These are phyloP conservation scores for Xiphorhynchus elegans DNA, from an alignment of 2,113 vertebrate species.

Conservation along the genomic window DNA sequence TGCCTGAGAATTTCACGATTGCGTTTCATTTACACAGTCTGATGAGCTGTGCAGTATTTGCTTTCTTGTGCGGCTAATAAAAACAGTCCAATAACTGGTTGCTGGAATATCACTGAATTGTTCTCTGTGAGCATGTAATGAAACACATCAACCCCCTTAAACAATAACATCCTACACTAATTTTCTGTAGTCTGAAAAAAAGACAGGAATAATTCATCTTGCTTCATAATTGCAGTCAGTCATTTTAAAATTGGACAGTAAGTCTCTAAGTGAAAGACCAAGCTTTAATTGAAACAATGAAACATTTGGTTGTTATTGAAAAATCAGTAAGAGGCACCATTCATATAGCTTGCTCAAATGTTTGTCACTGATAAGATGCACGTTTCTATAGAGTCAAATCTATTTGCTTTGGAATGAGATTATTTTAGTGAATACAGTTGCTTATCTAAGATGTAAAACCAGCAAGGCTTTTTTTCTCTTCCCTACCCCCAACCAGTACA, in stretches of 20 bases:
- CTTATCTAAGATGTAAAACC: slow-evolving; percentile 29
- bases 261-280: slow-evolving; percentile 19
- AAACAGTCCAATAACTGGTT: slow-evolving; percentile 16
- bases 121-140: background rate
- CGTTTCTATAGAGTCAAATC: slow-evolving; percentile 34
- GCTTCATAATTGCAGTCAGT: slow-evolving; percentile 24
- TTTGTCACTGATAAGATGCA: slow-evolving; percentile 28
- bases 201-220: slow-evolving; percentile 5
- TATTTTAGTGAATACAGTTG: slow-evolving; percentile 31
- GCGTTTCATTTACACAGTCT: slow-evolving; percentile 33
- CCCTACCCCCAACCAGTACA: background rate
- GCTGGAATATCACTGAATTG: background rate
- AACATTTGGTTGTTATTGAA: slow-evolving; percentile 29
- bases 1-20: slow-evolving; percentile 29
- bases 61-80: slow-evolving; percentile 26
- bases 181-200: slow-evolving; percentile 32
- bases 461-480: background rate
- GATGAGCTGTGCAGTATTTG: slow-evolving; percentile 23
- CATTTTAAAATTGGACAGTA: slow-evolving; percentile 10
- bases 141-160: background rate
- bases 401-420: slow-evolving; percentile 25
- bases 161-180: background rate
- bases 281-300: slow-evolving; percentile 29
- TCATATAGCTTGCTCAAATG: background rate
- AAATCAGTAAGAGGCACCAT: background rate